Percentiles rank a stretch among this genome's conserved stretches.
phyloP scores from a whole-genome alignment of 2,888 invertebrate species.

The Pteria penguin region DNA sequence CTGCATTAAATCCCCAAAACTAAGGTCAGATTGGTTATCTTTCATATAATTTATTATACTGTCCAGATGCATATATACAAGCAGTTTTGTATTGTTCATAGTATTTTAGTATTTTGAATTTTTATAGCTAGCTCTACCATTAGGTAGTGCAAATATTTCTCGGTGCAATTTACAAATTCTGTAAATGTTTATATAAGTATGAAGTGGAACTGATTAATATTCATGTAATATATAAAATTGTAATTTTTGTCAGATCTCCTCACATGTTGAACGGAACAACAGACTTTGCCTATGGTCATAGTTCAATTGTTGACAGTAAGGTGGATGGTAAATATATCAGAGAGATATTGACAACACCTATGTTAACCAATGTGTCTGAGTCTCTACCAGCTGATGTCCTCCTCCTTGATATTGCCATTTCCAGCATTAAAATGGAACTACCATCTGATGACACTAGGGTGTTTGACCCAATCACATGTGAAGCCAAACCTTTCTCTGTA shows the following conservation, averaged over 20 bases:
- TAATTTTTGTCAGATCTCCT: conserved; percentile 5
- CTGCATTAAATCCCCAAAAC: too few species aligned
- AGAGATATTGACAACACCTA: not conserved
- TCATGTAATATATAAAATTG: too few species aligned
- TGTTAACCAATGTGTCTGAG: not conserved
- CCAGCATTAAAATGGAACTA: conserved; percentile 17
- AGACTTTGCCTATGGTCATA: conserved; percentile 5
- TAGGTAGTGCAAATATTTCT: too few species aligned
- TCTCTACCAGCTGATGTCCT: conserved; percentile 12
- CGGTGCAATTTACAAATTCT: too few species aligned
- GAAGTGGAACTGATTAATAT: too few species aligned
- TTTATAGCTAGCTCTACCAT: too few species aligned
- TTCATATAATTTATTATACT: too few species aligned
- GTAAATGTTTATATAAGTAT: too few species aligned
- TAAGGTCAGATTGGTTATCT: too few species aligned
- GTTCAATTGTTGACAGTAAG: not conserved
- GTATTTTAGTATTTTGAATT: too few species aligned
- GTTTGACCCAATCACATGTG: conserved; percentile 29
- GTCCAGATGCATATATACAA: too few species aligned
- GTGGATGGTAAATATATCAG: conserved; percentile 5
- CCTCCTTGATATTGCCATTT: conserved; percentile 15
- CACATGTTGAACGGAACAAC: not conserved
- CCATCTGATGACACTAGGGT: conserved; percentile 4
- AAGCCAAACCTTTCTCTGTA: conserved; percentile 41
- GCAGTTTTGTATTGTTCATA: too few species aligned